A percentile compares a stretch with the other conserved stretches of the same genome.
phyloP scores from a whole-genome alignment of 92 coral and sea anemone genomes.

The Umimayanthus kanabou region DNA sequence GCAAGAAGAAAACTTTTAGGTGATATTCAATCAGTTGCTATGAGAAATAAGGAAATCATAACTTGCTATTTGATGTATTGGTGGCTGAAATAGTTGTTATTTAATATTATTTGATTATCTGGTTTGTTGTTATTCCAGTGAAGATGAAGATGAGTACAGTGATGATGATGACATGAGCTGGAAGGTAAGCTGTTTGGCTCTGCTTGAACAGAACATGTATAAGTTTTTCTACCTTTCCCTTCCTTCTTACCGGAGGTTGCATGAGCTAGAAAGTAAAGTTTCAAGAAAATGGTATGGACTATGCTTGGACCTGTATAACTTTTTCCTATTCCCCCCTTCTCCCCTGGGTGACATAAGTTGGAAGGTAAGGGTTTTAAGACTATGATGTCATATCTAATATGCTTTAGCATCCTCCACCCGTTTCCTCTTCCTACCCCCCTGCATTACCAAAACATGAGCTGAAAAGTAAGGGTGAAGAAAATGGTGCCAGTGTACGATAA shows the following conservation, averaged over 20 bases:
- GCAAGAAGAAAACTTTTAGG: too few relatives aligned
- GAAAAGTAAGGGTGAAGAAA: too few relatives aligned
- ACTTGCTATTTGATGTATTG: not conserved
- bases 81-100: not conserved
- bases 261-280: not conserved
- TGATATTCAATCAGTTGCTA: too few relatives aligned
- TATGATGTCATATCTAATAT: too few relatives aligned
- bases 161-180: constrained; percentile 99
- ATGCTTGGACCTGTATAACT: not conserved
- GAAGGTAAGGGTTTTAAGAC: too few relatives aligned
- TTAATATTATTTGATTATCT: too few relatives aligned
- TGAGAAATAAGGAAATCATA: too few relatives aligned
- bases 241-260: not conserved
- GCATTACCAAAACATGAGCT: too few relatives aligned
- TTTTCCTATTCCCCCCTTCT: not conserved
- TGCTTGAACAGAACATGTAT: not conserved
- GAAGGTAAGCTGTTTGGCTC: constrained; percentile 64
- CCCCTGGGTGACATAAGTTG: not conserved
- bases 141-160: constrained; percentile 96
- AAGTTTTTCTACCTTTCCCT: not conserved
- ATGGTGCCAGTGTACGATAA: too few relatives aligned
- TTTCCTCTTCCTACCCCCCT: too few relatives aligned
- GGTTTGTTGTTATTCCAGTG: constrained; percentile 52
- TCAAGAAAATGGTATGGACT: not conserved
- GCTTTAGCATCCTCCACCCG: too few relatives aligned